Conservation (phyloP, 2,113 vertebrate species). For the Daphoenositta chrysoptera region DNA sequence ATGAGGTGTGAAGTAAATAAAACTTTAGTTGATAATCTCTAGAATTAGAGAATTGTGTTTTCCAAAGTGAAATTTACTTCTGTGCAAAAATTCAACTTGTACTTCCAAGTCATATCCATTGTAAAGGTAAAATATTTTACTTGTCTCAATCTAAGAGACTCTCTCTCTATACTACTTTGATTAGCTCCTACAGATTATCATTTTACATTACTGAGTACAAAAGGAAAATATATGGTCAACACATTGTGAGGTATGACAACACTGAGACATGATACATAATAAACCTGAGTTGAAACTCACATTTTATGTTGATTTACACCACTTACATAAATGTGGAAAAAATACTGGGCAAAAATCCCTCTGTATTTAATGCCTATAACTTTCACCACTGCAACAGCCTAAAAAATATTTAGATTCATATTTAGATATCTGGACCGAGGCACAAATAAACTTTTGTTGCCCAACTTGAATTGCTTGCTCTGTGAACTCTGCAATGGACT, state of each 20-base stretch:
- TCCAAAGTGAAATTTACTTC: not conserved
- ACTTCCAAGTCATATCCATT: not conserved
- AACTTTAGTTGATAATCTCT: not conserved
- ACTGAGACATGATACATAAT: not conserved
- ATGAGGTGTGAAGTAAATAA: not conserved
- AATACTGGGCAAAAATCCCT: not conserved
- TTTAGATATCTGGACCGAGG: not conserved
- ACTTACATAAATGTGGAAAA: not conserved
- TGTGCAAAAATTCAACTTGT: not conserved
- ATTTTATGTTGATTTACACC: not conserved
- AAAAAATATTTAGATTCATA: not conserved
- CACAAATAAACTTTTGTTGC: not conserved
- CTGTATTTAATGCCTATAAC: not conserved
- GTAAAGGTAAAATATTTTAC: not conserved
- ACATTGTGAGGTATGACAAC: not conserved
- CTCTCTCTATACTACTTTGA: not conserved
- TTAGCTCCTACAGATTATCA: not conserved
- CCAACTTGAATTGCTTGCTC: not conserved
- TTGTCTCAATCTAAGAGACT: not conserved
- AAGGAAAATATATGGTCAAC: not conserved
- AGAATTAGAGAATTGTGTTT: not conserved
- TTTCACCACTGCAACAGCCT: not conserved
- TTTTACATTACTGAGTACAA: not conserved
- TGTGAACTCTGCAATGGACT: not conserved
- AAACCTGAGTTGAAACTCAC: accelerated